Base-by-base conservation (phyloP, 2,797 vertebrate genomes). In the Sebastes wilsoni region DNA sequence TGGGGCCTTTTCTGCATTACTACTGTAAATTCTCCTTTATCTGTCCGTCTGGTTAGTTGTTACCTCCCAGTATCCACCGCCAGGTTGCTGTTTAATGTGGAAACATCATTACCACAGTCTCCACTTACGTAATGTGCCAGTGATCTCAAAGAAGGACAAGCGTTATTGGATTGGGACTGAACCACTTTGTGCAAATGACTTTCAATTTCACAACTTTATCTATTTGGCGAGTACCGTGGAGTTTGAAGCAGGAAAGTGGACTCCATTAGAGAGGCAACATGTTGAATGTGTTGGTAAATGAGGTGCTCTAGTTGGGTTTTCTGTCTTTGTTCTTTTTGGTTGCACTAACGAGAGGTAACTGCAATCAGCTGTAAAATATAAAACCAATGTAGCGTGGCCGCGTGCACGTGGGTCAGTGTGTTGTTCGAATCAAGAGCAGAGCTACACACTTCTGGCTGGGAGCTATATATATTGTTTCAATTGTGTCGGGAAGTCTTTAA, bases 401-500 rank as follows among this genome's bases (percentile, higher is more conserved):
- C 13, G 10, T 46, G 82, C 13, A 2, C 8, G 56, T 36, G 22
- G 25, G 20, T 62, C 11, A 79, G 74, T 80, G 73, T 69, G 77
- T 72, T 74, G 79, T 54, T 27, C 71, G 86, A 87, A 84, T 84
- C 69, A 87, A 88, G 70, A 85, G 52, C 70, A 69, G 38, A 56
- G 87, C 54, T 88, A 55, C 70, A 80, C 75, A 54, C 56, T 76
- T 75, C 81, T 88, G 78, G 82, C 84, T 74, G 11, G 20, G 58
- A 88, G 87, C 78, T 58, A 60, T 71, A 62, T 71, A 38, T 75
- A 75, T 88, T 84, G 86, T 89, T 92, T 86, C 79, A 85, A 25
- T 88, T 66, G 85, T 90, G 83, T 87, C 56, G 65, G 91, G 86
- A 93, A 92, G 88, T 91, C 86, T 88, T 91, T 89, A 89, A 94